Percentiles rank a stretch among this genome's conserved stretches.
These are phyloP conservation scores for Turdus rufiventris DNA, from an alignment of 2,113 vertebrate species.

Conservation along the genomic window DNA sequence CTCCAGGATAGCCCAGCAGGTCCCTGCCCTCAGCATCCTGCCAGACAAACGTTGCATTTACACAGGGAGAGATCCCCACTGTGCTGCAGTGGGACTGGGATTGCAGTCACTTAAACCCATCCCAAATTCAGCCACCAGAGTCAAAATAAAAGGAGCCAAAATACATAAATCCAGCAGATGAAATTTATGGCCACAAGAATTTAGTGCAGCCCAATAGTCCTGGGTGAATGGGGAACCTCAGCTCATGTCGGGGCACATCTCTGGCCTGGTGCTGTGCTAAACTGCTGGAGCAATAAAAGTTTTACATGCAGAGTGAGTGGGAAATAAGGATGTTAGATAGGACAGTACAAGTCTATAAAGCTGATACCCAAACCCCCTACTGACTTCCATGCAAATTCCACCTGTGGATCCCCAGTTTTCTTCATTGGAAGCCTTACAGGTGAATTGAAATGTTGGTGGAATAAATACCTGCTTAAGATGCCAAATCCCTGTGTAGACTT, in stretches of 20 bases:
- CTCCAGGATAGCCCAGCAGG: neutral
- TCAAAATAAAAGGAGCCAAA: constrained; percentile 30
- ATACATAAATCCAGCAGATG: constrained; percentile 31
- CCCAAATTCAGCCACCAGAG: constrained; percentile 14
- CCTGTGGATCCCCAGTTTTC: neutral
- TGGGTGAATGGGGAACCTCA: neutral
- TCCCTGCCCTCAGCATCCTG: neutral
- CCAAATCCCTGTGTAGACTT: constrained; percentile 9
- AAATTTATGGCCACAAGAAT: neutral
- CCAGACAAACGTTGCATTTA: neutral
- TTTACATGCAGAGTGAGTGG: constrained; percentile 12
- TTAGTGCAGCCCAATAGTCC: neutral
- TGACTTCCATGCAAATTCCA: constrained; percentile 4
- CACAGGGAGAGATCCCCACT: neutral
- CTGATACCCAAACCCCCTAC: neutral
- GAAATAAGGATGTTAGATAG: constrained; percentile 37
- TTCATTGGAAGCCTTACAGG: constrained; percentile 8
- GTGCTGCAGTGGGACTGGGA: neutral
- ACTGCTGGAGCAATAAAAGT: constrained; percentile 29
- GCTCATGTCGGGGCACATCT: constrained; percentile 6
- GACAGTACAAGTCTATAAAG: constrained; percentile 7
- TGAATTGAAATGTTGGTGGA: neutral
- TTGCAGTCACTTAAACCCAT: neutral
- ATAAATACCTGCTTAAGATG: neutral
- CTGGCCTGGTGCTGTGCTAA: neutral